These are phyloP conservation scores for Gadus chalcogrammus DNA, from an alignment of 2,113 vertebrate species.

Conservation along the genomic window DNA sequence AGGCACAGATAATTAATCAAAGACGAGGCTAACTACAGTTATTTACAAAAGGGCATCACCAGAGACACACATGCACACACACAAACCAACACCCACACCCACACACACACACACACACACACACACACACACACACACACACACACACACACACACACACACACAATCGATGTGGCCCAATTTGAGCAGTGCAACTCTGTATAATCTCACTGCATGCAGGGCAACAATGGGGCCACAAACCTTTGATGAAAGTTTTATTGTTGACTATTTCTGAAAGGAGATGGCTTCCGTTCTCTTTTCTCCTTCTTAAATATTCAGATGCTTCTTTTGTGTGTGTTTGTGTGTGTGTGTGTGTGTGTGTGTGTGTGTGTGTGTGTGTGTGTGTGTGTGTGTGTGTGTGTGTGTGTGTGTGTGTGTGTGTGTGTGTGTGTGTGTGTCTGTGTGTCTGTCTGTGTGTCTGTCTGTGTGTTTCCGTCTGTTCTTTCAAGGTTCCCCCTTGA, in stretches of 20 bases:
- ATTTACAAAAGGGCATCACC: too few relatives aligned
- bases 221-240: conserved; percentile 19
- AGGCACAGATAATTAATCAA: too few relatives aligned
- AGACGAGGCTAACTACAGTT: too few relatives aligned
- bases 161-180: background rate
- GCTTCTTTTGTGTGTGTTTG: background rate
- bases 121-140: too few relatives aligned
- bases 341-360: background rate
- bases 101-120: too few relatives aligned
- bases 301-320: conserved; percentile 26
- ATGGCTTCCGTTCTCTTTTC: background rate
- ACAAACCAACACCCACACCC: too few relatives aligned
- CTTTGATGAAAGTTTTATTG: conserved; percentile 43
- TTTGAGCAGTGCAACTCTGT: conserved; percentile 14
- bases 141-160: too few relatives aligned
- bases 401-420: too few relatives aligned
- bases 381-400: background rate
- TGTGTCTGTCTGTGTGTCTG: too few relatives aligned
- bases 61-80: too few relatives aligned
- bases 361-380: too few relatives aligned
- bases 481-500: conserved; percentile 5
- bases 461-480: background rate
- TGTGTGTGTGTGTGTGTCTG: too few relatives aligned
- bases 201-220: conserved; percentile 12
- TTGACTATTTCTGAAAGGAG: conserved; percentile 25